Evolutionary conservation across 2,888 invertebrate species (phyloP).

Genomic region (Phortica okadai): DNA sequence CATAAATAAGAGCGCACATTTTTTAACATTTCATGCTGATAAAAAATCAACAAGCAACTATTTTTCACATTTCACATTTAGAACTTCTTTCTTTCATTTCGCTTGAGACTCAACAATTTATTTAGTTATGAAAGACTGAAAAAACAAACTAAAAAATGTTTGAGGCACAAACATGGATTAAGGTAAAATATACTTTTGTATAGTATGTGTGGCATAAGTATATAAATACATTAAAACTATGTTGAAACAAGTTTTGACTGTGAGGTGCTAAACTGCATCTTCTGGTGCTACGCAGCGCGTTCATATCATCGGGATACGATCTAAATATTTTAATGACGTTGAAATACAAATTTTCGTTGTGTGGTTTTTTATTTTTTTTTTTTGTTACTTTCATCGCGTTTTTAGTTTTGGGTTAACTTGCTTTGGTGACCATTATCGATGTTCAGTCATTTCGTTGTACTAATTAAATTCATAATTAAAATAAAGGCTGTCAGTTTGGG

Average conservation of each 20-base stretch:
- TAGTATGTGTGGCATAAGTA: neutral
- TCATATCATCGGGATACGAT: conserved; percentile 28
- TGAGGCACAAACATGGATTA: conserved; percentile 2
- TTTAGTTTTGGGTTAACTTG: neutral
- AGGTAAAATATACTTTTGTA: conserved; percentile 5
- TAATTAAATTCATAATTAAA: conserved; percentile 36
- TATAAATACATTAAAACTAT: neutral
- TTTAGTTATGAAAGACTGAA: conserved; percentile 47
- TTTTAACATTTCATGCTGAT: conserved; percentile 28
- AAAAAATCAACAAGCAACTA: conserved; percentile 46
- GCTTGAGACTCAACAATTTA: conserved; percentile 51
- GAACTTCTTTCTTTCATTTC: conserved; percentile 17
- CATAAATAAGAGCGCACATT: conserved; percentile 31
- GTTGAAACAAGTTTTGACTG: conserved; percentile 16
- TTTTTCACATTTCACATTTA: conserved; percentile 42
- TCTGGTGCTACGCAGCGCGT: conserved; percentile 36
- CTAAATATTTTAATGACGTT: conserved; percentile 32
- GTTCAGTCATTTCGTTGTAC: conserved; percentile 21
- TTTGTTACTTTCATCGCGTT: neutral
- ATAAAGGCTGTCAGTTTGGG: conserved; percentile 23
- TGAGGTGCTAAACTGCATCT: conserved; percentile 35
- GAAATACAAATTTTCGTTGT: conserved; percentile 29
- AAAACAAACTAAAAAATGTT: neutral
- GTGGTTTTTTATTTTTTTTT: neutral
- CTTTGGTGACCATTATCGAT: conserved; percentile 4